Percentiles rank a stretch among this genome's conserved stretches.
Evolutionary conservation across 1,140 invertebrate species (phyloP).

Genomic region (Eumeta japonica): DNA sequence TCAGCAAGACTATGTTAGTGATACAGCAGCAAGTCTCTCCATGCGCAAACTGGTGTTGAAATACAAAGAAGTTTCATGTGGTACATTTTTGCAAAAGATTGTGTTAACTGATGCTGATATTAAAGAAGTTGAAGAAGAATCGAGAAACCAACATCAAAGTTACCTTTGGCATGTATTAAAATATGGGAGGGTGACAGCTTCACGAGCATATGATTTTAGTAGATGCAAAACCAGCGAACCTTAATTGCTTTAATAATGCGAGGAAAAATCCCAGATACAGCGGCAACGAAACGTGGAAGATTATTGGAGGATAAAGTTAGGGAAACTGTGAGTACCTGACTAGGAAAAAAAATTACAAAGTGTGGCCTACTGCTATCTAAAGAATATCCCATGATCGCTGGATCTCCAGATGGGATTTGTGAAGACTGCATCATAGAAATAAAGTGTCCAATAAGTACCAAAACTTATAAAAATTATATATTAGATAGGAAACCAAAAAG

Average conservation of each 20-base stretch:
- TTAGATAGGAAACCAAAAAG: slow-evolving; percentile 7
- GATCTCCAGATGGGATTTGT: too few species aligned
- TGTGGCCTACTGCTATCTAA: slow-evolving; percentile 13
- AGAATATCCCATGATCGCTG: too few species aligned
- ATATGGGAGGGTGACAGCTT: slow-evolving; percentile 11
- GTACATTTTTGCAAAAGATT: slow-evolving; percentile 11
- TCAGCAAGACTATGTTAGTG: slow-evolving; percentile 8
- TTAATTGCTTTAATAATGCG: slow-evolving; percentile 18
- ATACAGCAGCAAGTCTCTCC: slow-evolving; percentile 5
- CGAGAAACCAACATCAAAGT: too few species aligned
- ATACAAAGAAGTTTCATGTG: slow-evolving; percentile 9
- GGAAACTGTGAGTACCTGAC: slow-evolving; percentile 10
- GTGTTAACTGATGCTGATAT: too few species aligned
- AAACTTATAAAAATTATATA: too few species aligned
- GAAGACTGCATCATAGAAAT: slow-evolving; percentile 15
- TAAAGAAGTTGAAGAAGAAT: too few species aligned
- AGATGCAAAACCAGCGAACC: slow-evolving; percentile 16
- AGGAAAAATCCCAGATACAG: slow-evolving; percentile 16
- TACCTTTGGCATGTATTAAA: too few species aligned
- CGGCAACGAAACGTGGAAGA: slow-evolving; percentile 18
- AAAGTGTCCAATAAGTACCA: slow-evolving; percentile 5
- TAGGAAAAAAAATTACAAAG: slow-evolving; percentile 20
- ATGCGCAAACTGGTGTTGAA: slow-evolving; percentile 10
- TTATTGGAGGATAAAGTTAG: slow-evolving; percentile 15
- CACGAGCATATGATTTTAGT: slow-evolving; percentile 14